Evolutionary conservation across 2,888 invertebrate species (phyloP).

Genomic region (Pristionchus japonicus): DNA sequence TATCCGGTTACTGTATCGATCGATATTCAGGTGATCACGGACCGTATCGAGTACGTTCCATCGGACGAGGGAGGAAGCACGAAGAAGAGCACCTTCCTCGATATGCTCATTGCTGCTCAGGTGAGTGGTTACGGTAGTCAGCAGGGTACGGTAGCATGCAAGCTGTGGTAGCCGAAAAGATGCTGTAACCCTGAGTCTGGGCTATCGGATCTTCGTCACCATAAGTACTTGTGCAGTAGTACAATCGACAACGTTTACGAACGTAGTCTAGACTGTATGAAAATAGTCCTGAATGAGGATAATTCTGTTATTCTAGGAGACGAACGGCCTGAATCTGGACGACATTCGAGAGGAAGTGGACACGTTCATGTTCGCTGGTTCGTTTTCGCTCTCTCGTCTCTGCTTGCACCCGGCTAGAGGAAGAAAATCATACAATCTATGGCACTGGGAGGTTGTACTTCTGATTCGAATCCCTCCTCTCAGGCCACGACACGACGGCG

Average conservation of each 20-base stretch:
- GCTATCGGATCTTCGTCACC: too few relatives aligned
- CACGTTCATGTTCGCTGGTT: slow-evolving; percentile 46
- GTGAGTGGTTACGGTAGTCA: background rate
- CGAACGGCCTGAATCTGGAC: background rate
- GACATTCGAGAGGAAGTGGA: slow-evolving; percentile 45
- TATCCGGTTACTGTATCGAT: background rate
- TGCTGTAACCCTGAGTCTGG: too few relatives aligned
- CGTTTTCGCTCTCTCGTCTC: too few relatives aligned
- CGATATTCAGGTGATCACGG: slow-evolving; percentile 26
- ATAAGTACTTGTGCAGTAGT: too few relatives aligned
- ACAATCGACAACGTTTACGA: too few relatives aligned
- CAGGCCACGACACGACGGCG: slow-evolving; percentile 45
- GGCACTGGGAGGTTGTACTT: background rate
- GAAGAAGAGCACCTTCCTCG: background rate
- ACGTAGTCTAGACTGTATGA: too few relatives aligned
- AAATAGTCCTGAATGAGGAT: too few relatives aligned
- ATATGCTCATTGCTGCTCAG: slow-evolving; percentile 40
- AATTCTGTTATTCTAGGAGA: slow-evolving; percentile 53
- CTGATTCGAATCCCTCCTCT: background rate
- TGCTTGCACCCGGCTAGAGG: too few relatives aligned
- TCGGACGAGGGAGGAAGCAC: background rate
- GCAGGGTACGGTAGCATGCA: too few relatives aligned
- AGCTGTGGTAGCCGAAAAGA: too few relatives aligned
- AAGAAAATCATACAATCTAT: background rate
- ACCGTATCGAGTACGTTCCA: slow-evolving; percentile 4